Conservation (phyloP, 2,113 vertebrate species). For the Vireo altiloquus region DNA sequence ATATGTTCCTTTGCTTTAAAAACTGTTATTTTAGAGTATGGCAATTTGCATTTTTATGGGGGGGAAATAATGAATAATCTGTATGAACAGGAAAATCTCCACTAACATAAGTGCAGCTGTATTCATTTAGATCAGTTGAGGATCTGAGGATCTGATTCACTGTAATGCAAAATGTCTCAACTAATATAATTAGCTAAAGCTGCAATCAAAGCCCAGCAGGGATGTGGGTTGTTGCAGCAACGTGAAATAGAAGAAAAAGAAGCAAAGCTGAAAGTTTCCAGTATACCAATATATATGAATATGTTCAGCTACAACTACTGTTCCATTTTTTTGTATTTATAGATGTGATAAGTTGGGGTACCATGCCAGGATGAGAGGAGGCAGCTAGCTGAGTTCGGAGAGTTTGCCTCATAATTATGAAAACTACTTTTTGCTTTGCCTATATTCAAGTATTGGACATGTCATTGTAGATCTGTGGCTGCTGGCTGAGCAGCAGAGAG, state of each 20-base stretch:
- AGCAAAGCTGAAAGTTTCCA: not conserved
- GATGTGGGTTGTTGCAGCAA: constrained; percentile 11
- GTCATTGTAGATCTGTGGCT: not conserved
- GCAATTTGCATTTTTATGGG: not conserved
- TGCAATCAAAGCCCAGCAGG: constrained; percentile 26
- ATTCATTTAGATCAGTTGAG: constrained; percentile 24
- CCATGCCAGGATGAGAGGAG: not conserved
- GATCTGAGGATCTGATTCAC: constrained; percentile 36
- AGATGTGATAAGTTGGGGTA: not conserved
- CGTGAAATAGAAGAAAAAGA: not conserved
- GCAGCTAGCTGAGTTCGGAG: not conserved
- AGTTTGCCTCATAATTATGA: not conserved
- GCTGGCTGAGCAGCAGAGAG: not conserved
- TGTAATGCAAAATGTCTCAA: constrained; percentile 36
- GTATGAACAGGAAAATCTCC: not conserved
- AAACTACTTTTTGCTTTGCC: not conserved
- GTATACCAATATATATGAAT: not conserved
- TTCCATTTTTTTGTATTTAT: not conserved
- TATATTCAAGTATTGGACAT: not conserved
- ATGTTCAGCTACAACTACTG: not conserved
- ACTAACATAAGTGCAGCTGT: not conserved
- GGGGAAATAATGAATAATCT: not conserved
- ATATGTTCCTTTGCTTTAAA: not conserved
- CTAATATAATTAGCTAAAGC: constrained; percentile 44
- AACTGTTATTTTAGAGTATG: not conserved